Evolutionary conservation across 2,888 invertebrate genomes (phyloP).

Genomic region (Mayetiola destructor): DNA sequence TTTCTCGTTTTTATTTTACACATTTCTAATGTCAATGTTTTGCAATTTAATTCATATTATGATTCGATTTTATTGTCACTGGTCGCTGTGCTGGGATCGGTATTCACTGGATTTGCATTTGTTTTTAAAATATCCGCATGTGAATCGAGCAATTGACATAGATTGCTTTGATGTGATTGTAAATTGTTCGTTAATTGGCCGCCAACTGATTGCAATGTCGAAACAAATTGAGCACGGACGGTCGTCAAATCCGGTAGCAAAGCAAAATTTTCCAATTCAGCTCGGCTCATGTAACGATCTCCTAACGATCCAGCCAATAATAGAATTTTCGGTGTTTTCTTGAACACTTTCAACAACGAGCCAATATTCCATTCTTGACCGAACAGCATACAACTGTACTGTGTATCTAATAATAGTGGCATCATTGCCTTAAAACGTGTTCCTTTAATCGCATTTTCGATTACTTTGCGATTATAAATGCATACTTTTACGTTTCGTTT

Average conservation of each 20-base stretch:
- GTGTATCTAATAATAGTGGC: conserved; percentile 41
- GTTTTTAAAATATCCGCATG: conserved; percentile 30
- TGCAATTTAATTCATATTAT: too few species aligned
- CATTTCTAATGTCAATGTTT: too few species aligned
- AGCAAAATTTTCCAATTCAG: conserved; percentile 52
- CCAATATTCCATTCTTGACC: conserved; percentile 48
- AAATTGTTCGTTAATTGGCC: conserved; percentile 46
- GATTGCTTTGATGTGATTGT: conserved; percentile 49
- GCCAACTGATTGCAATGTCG: conserved; percentile 50
- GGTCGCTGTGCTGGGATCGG: background rate
- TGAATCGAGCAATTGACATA: conserved; percentile 51
- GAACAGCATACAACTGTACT: conserved; percentile 52
- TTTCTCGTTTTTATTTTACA: too few species aligned
- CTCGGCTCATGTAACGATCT: conserved; percentile 48
- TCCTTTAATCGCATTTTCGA: conserved; percentile 47
- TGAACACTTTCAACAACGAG: conserved; percentile 48
- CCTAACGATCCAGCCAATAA: conserved; percentile 66
- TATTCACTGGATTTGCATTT: background rate
- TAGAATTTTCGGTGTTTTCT: conserved; percentile 54
- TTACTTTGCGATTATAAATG: conserved; percentile 48
- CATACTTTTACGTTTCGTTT: conserved; percentile 56
- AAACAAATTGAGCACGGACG: conserved; percentile 52
- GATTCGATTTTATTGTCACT: background rate
- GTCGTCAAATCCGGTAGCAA: conserved; percentile 48
- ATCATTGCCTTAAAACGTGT: conserved; percentile 54